Base-by-base conservation (phyloP, 2,113 vertebrate species). In the Seriola aureovittata region DNA sequence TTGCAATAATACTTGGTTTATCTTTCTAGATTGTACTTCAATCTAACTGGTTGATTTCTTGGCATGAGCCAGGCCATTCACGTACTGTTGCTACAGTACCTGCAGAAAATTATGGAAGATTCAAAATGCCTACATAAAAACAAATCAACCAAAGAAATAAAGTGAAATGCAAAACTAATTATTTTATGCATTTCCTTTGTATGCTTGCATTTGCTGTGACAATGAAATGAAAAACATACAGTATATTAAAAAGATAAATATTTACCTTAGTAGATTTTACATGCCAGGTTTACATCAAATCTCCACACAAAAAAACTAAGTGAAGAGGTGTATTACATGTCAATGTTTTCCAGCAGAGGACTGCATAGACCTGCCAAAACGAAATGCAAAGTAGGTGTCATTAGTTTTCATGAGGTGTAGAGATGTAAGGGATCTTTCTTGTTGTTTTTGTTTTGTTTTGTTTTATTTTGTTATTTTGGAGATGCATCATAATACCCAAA, bases 221-320 rank as follows among this genome's bases (percentile, higher is more conserved):
- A 17, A 25, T 19, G 19, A 50, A 19, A 50, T 17, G 48, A 17
- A 17, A 50, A 50, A 19, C 5, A 19, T 50, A 19, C 16, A 50
- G 16, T 50, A 8, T 19, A 3, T 46, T 19, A 50, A 50, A 50
- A 50, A 50, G 48, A 50, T 17, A 50, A 17, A 14, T 13, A 46
- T 46, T 19, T 50, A 50, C 5, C 16, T 19, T 50, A 57, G 8
- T 4, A 32, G 32, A 3, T 68, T 52, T 55, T 21, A 19, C 8
- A 9, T 54, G 52, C 7, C 21, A 54, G 5, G 50, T 69, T 46
- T 4, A 69, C 68, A 29, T 29, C 44, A 60, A 71, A 55, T 80
- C 9, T 36, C 1, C 1, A 10, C 69, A 58, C 13, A 29, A 44
- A 19, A 10, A 21, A 54, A 54, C 52, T n/a, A 54, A 54, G 8